Conservation (phyloP, 2,888 invertebrate genomes). For the Himalopsyche anomala region DNA sequence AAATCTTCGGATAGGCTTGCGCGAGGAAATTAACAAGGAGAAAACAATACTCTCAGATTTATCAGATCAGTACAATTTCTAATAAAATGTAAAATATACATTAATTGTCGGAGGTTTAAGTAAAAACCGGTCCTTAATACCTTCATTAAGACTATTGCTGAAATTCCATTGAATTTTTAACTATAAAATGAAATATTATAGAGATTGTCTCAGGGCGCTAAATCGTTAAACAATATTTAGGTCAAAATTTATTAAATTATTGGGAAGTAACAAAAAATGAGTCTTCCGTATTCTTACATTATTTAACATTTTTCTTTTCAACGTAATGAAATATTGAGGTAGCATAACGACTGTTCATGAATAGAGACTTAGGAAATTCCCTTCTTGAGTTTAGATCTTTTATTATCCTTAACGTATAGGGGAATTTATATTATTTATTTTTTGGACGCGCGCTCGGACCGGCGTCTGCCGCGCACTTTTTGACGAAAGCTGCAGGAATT, state of each 20-base stretch:
- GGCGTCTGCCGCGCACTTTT: constrained; percentile 33
- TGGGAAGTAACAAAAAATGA: constrained; percentile 27
- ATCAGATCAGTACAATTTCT: no score
- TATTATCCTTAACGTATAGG: constrained; percentile 43
- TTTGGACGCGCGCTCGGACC: constrained; percentile 12
- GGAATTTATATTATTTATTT: constrained; percentile 17
- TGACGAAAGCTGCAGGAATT: constrained; percentile 63
- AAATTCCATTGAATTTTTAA: no score
- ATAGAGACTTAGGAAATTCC: constrained; percentile 53
- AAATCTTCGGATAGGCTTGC: no score
- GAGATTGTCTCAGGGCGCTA: neutral
- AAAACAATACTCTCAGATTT: no score
- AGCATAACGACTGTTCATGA: constrained; percentile 54
- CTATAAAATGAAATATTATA: no score
- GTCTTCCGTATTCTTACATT: neutral
- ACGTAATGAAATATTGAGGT: constrained; percentile 53
- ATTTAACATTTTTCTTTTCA: constrained; percentile 51
- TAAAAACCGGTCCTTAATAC: no score
- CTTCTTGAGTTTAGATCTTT: constrained; percentile 54
- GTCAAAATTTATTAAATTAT: constrained; percentile 57
- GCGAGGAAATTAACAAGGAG: no score
- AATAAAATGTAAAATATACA: no score
- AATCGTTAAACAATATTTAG: constrained; percentile 53
- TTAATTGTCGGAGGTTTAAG: no score
- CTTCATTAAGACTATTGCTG: no score